Evolutionary conservation across 2,888 invertebrate genomes (phyloP).

Genomic region (Phortica okadai): DNA sequence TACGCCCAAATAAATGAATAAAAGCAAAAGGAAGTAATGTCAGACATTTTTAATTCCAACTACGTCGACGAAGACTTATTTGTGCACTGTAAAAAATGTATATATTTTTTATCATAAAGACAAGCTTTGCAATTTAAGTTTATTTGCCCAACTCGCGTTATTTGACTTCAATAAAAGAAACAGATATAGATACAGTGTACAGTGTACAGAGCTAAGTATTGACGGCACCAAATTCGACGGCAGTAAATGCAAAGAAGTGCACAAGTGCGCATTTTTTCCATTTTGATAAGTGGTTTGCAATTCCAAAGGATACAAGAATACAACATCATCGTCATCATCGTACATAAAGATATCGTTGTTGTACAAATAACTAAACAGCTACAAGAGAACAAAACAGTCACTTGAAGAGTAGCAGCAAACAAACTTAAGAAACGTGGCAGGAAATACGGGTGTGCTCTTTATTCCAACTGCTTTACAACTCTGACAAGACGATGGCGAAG

Average conservation of each 20-base stretch:
- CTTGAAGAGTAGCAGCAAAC: conserved; percentile 27
- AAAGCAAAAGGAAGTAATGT: conserved; percentile 22
- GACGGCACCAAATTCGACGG: conserved; percentile 11
- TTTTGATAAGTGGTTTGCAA: conserved; percentile 63
- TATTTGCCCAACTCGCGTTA: not conserved
- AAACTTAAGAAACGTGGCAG: conserved; percentile 61
- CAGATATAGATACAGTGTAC: not conserved
- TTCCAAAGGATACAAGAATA: conserved; percentile 59
- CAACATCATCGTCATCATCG: conserved; percentile 49
- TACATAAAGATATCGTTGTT: conserved; percentile 36
- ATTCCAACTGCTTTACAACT: conserved; percentile 56
- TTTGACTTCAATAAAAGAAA: too few relatives aligned
- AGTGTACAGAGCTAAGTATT: not conserved
- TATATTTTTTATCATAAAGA: not conserved
- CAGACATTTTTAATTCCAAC: conserved; percentile 12
- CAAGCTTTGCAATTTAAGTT: not conserved
- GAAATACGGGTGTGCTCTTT: conserved; percentile 71
- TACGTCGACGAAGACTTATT: not conserved
- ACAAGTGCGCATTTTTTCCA: conserved; percentile 58
- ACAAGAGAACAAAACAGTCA: conserved; percentile 40
- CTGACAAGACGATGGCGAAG: conserved; percentile 53
- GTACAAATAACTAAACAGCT: conserved; percentile 40
- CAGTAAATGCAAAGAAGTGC: conserved; percentile 15
- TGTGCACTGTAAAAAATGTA: conserved; percentile 5
- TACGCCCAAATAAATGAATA: conserved; percentile 15